phyloP scores from a whole-genome alignment of 2,888 invertebrate species.

The Napeogenes inachia region DNA sequence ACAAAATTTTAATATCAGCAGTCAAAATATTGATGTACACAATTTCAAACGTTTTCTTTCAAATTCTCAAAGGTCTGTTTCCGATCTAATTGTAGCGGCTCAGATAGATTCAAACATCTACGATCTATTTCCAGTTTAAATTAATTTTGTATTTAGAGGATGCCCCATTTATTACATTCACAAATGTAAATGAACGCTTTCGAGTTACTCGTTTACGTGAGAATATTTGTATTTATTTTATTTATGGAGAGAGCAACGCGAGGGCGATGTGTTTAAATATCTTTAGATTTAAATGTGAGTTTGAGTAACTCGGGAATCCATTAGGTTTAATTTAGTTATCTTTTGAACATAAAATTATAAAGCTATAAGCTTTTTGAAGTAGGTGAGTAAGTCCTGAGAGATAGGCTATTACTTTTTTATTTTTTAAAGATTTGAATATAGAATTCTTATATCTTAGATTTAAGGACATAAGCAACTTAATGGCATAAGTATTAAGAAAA shows the following conservation, averaged over 20 bases:
- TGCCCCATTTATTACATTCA: slow-evolving; percentile 75
- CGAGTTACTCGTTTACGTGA: slow-evolving; percentile 74
- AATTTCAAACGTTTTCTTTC: slow-evolving; percentile 5
- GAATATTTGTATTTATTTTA: slow-evolving; percentile 78
- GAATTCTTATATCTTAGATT: too few relatives aligned
- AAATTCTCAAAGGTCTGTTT: slow-evolving; percentile 21
- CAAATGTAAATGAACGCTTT: slow-evolving; percentile 74
- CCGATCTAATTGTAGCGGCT: slow-evolving; percentile 26
- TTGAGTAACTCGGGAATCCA: slow-evolving; percentile 65
- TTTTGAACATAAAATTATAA: slow-evolving; percentile 44
- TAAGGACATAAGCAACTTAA: too few relatives aligned
- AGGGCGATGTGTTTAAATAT: slow-evolving; percentile 75
- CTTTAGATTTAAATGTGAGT: slow-evolving; percentile 71
- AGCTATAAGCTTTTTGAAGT: slow-evolving; percentile 6
- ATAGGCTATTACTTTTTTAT: too few relatives aligned
- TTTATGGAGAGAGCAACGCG: slow-evolving; percentile 71
- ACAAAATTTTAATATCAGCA: slow-evolving; percentile 5
- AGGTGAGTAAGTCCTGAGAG: not conserved
- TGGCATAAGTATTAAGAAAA: too few relatives aligned
- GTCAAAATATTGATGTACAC: not conserved
- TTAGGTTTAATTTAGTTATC: slow-evolving; percentile 69
- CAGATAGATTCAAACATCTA: slow-evolving; percentile 29
- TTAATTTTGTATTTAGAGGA: slow-evolving; percentile 68
- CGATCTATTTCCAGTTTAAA: slow-evolving; percentile 35
- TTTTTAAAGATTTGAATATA: too few relatives aligned